Base-by-base conservation (phyloP, 1,140 invertebrate genomes). In the Aplysia californica region DNA sequence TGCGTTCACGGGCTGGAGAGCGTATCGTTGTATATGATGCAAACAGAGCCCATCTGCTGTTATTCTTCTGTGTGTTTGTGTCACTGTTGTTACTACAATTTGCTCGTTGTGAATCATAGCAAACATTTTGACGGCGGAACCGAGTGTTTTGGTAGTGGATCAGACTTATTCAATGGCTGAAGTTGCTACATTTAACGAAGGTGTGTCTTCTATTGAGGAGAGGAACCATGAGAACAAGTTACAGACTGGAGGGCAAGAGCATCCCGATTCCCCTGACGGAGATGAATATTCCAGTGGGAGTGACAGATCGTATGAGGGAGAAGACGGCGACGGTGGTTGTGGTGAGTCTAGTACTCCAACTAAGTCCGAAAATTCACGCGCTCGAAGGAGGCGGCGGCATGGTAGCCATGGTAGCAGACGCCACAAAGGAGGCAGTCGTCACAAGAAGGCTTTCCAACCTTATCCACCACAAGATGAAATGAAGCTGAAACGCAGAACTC, bases 161-260 rank as follows among this genome's bases (percentile, higher is more conserved):
- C n/a, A n/a, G n/a, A n/a, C n/a, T n/a, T 75, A 65, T 75, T 75
- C 72, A 75, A 75, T 75, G 72, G 72, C 72, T 75, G 72, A 75
- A 61, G 39, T 50, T 38, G 26, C 31, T 2, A 72, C 41, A 26
- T 21, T 29, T 26, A 61, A 33, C 3, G 35, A 58, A 21, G 56
- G 39, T n/a, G 3, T 61, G 0, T 41, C 56, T 15, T 23, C 26
- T n/a, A 2, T 1, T 39, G 50, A 72, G 33, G 56, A 4, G 38
- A 33, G 33, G 44, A 50, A 50, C 44, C 10, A n/a, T 50, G 44
- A 23, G 55, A 31, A 10, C 21, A 66, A 66, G 6, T 31, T 67
- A 50, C 10, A 50, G n/a, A 50, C 44, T 50, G 44, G n/a, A 15
- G 3, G 29, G 31, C 33, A n/a, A 35, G 61, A 35, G 20, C 23